Percentiles rank a stretch among this genome's conserved stretches.
Evolutionary conservation across 2,888 invertebrate species (phyloP).

Genomic region (Torymus texanus): DNA sequence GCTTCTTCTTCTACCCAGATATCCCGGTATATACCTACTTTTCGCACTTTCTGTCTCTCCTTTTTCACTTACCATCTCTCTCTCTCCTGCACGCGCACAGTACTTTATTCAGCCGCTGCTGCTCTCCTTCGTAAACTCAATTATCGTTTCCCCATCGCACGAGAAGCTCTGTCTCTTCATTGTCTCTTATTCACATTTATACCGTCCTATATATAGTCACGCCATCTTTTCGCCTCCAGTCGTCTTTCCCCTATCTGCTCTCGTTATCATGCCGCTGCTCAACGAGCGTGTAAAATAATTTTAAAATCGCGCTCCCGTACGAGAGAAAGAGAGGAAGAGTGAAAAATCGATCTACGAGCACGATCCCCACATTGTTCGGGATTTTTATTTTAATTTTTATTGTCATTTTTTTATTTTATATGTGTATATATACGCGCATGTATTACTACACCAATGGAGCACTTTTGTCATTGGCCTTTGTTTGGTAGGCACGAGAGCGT

Average conservation of each 20-base stretch:
- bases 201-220: background rate
- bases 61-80: background rate
- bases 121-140: slow-evolving; percentile 24
- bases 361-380: slow-evolving; percentile 32
- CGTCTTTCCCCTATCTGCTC: background rate
- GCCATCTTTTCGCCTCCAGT: background rate
- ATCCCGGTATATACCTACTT: background rate
- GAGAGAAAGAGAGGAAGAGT: too few species aligned
- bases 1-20: too few species aligned
- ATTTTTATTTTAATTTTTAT: slow-evolving; percentile 35
- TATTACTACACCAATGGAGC: slow-evolving; percentile 1
- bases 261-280: background rate
- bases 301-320: background rate
- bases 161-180: background rate
- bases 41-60: background rate
- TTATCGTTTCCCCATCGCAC: slow-evolving; percentile 12
- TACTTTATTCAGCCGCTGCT: slow-evolving; percentile 1
- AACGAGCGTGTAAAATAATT: slow-evolving; percentile 19
- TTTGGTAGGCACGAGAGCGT: background rate
- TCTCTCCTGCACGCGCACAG: background rate
- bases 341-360: background rate
- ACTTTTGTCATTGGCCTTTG: slow-evolving; percentile 18
- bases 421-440: background rate
- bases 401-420: slow-evolving; percentile 33
- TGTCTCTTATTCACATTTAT: slow-evolving; percentile 15